phyloP scores from a whole-genome alignment of 2,888 invertebrate species.

The Ichneumon xanthorius region DNA sequence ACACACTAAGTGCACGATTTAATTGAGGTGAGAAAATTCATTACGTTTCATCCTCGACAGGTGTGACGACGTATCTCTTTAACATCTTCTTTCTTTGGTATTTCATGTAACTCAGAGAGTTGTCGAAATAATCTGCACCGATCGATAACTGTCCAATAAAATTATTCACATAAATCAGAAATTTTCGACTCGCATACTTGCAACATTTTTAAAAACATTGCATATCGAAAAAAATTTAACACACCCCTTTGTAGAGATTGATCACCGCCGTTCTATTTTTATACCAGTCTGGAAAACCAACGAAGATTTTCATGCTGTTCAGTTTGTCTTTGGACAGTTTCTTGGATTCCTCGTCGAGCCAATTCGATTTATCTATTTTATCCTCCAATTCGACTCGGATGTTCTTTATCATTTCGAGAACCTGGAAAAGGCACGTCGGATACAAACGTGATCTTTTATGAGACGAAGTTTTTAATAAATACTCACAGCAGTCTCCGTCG shows the following conservation, averaged over 20 bases:
- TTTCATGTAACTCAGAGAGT: conserved; percentile 50
- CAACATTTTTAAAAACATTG: background rate
- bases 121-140: conserved; percentile 57
- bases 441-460: background rate
- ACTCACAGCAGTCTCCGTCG: conserved; percentile 2
- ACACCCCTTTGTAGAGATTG: conserved; percentile 85
- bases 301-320: conserved; percentile 84
- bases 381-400: conserved; percentile 85
- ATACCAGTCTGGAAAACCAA: conserved; percentile 87
- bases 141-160: conserved; percentile 49
- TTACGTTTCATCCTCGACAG: background rate
- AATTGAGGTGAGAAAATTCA: conserved; percentile 2
- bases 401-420: conserved; percentile 86
- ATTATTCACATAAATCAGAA: background rate
- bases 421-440: conserved; percentile 70
- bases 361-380: conserved; percentile 85
- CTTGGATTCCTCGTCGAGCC: conserved; percentile 87
- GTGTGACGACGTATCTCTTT: background rate
- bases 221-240: conserved; percentile 28
- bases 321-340: conserved; percentile 85
- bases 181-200: too few species aligned
- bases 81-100: conserved; percentile 36
- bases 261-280: conserved; percentile 85
- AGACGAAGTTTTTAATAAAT: conserved; percentile 57
- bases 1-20: background rate